Conservation (phyloP, 2,113 vertebrate species). For the Cichladusa arquata region DNA sequence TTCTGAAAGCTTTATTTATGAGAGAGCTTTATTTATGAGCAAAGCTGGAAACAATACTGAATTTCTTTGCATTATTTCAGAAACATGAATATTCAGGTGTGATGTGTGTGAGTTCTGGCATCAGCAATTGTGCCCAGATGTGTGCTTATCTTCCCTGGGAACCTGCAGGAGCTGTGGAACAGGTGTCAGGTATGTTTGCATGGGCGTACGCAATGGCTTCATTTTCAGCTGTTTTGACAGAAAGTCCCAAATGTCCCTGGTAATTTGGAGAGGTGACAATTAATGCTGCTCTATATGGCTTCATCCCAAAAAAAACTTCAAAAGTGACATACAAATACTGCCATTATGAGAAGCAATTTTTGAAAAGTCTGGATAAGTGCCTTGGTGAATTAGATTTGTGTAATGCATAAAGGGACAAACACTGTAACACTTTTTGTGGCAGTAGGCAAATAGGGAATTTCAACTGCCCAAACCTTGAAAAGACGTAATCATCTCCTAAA, state of each 20-base stretch:
- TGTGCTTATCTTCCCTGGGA: background rate
- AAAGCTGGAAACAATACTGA: background rate
- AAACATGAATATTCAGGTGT: background rate
- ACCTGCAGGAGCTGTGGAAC: fast-evolving
- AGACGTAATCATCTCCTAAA: background rate
- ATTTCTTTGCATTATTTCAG: background rate
- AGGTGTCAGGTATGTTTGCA: background rate
- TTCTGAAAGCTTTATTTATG: background rate
- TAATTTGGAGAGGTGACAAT: slow-evolving; percentile 41
- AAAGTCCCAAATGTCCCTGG: background rate
- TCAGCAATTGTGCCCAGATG: background rate
- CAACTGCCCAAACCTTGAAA: background rate
- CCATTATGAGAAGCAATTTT: background rate
- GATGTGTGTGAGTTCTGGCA: background rate
- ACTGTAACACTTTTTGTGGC: background rate
- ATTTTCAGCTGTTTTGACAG: background rate
- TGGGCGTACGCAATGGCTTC: background rate
- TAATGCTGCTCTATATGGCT: background rate
- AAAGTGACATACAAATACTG: slow-evolving; percentile 30
- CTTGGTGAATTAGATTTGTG: background rate
- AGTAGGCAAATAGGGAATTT: background rate
- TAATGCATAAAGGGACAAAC: background rate
- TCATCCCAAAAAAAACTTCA: slow-evolving; percentile 12
- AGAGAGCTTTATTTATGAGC: background rate
- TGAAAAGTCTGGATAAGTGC: background rate